Conservation (phyloP, 2,113 vertebrate species). For the Kobus ellipsiprymnus region DNA sequence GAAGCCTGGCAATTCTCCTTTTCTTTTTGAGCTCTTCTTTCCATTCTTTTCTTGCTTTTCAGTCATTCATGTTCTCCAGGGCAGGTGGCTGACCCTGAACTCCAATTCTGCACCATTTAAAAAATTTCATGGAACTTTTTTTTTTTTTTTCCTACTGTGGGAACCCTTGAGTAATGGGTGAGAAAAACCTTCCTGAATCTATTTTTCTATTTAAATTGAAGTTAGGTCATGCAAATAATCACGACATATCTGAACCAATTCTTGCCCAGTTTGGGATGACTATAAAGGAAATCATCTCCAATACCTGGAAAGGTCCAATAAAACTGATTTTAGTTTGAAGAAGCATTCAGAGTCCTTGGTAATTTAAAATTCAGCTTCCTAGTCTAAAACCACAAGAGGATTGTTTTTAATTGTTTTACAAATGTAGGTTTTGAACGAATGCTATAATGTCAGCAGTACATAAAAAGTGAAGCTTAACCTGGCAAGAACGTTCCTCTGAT, state of each 20-base stretch:
- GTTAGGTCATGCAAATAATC: background rate
- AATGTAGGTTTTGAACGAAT: background rate
- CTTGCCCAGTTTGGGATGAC: background rate
- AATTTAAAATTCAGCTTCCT: background rate
- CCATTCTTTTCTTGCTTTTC: background rate
- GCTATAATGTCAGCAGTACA: background rate
- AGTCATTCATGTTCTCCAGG: background rate
- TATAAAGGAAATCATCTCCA: no score
- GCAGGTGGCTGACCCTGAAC: no score
- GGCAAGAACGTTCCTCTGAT: rapidly evolving
- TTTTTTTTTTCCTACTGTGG: background rate
- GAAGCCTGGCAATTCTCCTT: rapidly evolving
- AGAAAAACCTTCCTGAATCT: background rate
- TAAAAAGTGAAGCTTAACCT: background rate
- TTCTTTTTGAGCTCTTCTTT: rapidly evolving
- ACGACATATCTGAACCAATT: background rate
- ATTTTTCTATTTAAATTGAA: background rate
- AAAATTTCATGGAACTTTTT: background rate
- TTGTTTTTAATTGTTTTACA: background rate
- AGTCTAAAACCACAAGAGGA: background rate
- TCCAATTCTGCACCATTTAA: background rate
- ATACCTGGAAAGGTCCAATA: background rate
- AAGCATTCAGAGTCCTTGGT: background rate
- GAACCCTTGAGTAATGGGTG: background rate
- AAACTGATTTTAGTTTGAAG: background rate